Evolutionary conservation across 1,140 invertebrate species (phyloP), one percentile per base, ranked within the genome.

Genomic region (Mylabris phalerata): DNA sequence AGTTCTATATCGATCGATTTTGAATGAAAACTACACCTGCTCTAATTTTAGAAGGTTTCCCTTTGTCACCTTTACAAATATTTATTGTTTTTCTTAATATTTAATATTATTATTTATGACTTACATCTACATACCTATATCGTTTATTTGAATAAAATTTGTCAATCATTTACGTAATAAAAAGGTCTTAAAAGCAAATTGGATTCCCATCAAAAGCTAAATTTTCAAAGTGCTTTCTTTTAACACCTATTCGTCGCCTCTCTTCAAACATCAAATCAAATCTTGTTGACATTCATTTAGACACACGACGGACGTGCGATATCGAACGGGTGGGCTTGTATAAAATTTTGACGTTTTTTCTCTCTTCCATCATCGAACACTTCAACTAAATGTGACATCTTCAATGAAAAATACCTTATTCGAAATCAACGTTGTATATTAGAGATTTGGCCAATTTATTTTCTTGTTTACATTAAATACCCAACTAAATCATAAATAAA

Each of bases 11-110:
- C 48, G 56, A 57, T 57, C 48, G 56, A 57, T 57, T 32, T 26
- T 27, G 25, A 50, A 57, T 43, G 56, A 55, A 55, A 55, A 57
- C 56, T 57, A 57, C 48, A 57, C 56, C 56, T 57, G 52, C 52
- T 48, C 42, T 55, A 44, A 55, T 55, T 43, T 48, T 47, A 39
- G 39, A 48, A 27, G 44, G 44, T 55, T 45, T 54, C 51, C 45
- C 26, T 54, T 11, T 27, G 42, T 32, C 48, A 50, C 9, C 9
- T 27, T 39, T 32, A 32, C 32, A 32, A 4, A 32, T 7, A 32
- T 32, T 32, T 32, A 5, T 32, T 32, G 19, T 19, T 19, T 19
- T 19, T 19, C 19, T 19, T 19, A 19, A 19, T 19, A 19, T 19
- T 19, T 19, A 19, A 19, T 19, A 19, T 7, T 7, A 32, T 32